Base-by-base conservation (phyloP, 2,113 vertebrate species). In the Thamnaconus septentrionalis region DNA sequence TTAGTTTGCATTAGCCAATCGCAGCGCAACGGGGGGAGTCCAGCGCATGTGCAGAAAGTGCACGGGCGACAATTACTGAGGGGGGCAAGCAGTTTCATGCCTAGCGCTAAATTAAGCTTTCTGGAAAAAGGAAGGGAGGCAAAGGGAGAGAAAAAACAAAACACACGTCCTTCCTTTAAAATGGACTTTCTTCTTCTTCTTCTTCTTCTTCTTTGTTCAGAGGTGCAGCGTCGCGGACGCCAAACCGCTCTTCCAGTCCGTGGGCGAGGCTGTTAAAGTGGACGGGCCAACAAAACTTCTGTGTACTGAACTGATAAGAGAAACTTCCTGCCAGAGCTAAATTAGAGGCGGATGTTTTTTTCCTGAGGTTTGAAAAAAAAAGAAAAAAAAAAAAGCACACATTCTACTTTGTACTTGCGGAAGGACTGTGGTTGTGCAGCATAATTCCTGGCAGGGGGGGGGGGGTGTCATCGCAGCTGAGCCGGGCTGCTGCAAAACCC, bases 241-340 rank as follows among this genome's bases (percentile, higher is more conserved):
- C 52, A 53, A 62, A 51, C 60, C 44, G 41, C 42, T 8, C 41
- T 11, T 39, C 52, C 47, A 49, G 52, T 48, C 53, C 65, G 41
- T 55, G 48, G 8, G 44, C 5, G 39, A 59, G 58, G 49, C 64
- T 73, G 47, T 76, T 64, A 69, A 71, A 69, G 54, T 61, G 66
- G 65, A 76, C 61, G 48, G 66, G 68, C 66, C 71, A 78, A 73
- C 66, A 74, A 77, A 79, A 66, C 62, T 42, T 65, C 62, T 72
- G 75, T 76, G 71, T 66, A 65, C 78, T 68, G 68, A 83, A 75
- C 71, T 57, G 82, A 88, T 84, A 83, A 85, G 79, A 70, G 41
- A 68, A 78, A 82, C 81, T 82, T 86, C 81, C 78, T 89, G 83
- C 63, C 66, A 42, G 66, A 12, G 40, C 73, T 73, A 82, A 87